Conservation (phyloP, 2,888 invertebrate genomes). For the Timema cristinae region DNA sequence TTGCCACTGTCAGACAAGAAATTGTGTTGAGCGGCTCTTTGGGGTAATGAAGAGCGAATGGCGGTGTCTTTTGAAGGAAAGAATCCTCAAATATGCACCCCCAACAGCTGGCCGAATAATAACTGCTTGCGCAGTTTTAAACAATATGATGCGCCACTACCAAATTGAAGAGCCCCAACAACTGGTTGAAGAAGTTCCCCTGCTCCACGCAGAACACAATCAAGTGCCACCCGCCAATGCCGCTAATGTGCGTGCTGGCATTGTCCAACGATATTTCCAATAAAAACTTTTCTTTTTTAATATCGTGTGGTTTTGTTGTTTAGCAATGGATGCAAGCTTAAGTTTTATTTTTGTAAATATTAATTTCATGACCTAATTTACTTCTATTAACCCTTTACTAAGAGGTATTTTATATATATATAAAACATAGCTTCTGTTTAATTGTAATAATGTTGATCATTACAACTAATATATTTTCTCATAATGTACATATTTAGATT, state of each 20-base stretch:
- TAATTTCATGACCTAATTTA: no score
- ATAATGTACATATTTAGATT: no score
- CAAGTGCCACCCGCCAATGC: not conserved
- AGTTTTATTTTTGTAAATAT: no score
- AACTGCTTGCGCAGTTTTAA: not conserved
- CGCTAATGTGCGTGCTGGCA: not conserved
- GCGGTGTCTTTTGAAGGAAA: not conserved
- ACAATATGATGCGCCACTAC: conserved; percentile 13
- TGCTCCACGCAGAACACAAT: not conserved
- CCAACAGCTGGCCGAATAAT: not conserved
- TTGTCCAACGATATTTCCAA: not conserved
- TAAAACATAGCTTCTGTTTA: no score
- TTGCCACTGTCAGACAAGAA: not conserved
- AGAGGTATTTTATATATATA: no score
- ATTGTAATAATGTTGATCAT: no score
- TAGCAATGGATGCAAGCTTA: no score
- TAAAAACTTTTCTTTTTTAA: no score
- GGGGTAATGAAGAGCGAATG: not conserved
- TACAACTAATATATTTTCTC: no score
- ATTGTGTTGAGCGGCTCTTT: conserved; percentile 7
- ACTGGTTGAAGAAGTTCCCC: not conserved
- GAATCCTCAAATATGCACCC: not conserved
- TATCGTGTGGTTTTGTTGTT: no score
- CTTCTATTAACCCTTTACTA: no score
- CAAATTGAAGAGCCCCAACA: not conserved